phyloP scores from a whole-genome alignment of 2,113 vertebrate species.

The Amblyopsis rosae region DNA sequence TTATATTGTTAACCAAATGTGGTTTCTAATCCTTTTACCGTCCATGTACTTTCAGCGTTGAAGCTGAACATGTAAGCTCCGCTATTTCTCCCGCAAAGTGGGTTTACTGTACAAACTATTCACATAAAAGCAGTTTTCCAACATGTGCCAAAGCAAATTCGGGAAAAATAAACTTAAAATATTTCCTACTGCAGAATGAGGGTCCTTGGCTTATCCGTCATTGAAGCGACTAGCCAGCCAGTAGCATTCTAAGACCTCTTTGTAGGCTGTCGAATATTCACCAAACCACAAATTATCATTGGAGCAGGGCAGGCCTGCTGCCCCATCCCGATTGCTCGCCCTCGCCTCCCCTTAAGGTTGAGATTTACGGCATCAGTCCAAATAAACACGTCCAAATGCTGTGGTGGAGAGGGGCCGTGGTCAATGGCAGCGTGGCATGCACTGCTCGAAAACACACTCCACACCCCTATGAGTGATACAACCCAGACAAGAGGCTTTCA shows the following conservation, averaged over 20 bases:
- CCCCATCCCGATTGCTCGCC: constrained; percentile 55
- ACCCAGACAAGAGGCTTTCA: background rate
- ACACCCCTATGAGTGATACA: constrained; percentile 45
- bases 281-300: constrained; percentile 92
- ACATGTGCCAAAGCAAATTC: constrained; percentile 52
- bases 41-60: constrained; percentile 1
- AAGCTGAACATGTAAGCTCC: constrained; percentile 3
- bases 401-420: constrained; percentile 63
- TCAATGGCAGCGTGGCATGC: constrained; percentile 48
- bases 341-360: constrained; percentile 50
- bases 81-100: constrained; percentile 22
- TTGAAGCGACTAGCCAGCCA: constrained; percentile 79
- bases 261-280: constrained; percentile 84
- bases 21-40: constrained; percentile 1
- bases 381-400: constrained; percentile 79
- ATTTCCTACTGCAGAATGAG: constrained; percentile 58
- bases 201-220: constrained; percentile 70
- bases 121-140: constrained; percentile 46
- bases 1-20: background rate
- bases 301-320: constrained; percentile 78
- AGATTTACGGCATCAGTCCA: constrained; percentile 85
- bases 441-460: constrained; percentile 54
- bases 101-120: constrained; percentile 23
- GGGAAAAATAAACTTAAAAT: constrained; percentile 64
- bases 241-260: constrained; percentile 85